These are phyloP conservation scores for Sisor rabdophorus DNA, from an alignment of 2,113 vertebrate species.

Conservation along the genomic window DNA sequence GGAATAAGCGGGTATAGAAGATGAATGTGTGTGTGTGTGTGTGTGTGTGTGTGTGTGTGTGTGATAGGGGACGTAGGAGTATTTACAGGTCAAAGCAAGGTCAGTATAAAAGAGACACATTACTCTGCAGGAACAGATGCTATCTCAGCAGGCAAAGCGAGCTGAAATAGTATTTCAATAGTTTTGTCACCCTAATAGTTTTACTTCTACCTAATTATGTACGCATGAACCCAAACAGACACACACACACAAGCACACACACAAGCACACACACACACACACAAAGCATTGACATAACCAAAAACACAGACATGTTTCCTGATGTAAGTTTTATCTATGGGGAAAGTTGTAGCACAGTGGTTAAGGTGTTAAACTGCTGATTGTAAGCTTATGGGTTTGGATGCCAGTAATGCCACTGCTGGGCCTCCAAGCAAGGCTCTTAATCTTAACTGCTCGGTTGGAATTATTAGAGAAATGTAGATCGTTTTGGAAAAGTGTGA, in stretches of 20 bases:
- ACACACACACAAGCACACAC: conserved; percentile 22
- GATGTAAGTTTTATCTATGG: too few species aligned
- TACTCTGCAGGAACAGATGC: conserved; percentile 30
- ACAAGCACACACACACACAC: too few species aligned
- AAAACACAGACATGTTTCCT: conserved; percentile 10
- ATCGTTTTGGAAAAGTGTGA: too few species aligned
- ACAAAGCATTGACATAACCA: too few species aligned
- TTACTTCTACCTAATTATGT: conserved; percentile 16
- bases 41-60: conserved; percentile 1
- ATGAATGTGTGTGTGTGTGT: conserved; percentile 1
- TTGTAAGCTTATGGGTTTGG: too few species aligned
- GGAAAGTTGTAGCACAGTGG: too few species aligned
- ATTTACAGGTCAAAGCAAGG: conserved; percentile 42
- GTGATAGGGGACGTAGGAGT: conserved; percentile 3
- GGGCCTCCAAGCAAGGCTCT: too few species aligned
- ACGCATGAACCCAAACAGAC: neutral
- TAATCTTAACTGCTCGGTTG: too few species aligned
- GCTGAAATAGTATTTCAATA: conserved; percentile 11
- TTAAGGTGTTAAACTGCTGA: too few species aligned
- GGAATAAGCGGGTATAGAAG: too few species aligned
- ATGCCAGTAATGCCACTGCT: too few species aligned
- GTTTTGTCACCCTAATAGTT: conserved; percentile 29
- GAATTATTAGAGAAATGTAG: too few species aligned
- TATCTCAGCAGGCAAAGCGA: conserved; percentile 33
- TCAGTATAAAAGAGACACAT: conserved; percentile 12